Evolutionary conservation across 1,140 invertebrate species (phyloP).

Genomic region (Drosophila murphyi): DNA sequence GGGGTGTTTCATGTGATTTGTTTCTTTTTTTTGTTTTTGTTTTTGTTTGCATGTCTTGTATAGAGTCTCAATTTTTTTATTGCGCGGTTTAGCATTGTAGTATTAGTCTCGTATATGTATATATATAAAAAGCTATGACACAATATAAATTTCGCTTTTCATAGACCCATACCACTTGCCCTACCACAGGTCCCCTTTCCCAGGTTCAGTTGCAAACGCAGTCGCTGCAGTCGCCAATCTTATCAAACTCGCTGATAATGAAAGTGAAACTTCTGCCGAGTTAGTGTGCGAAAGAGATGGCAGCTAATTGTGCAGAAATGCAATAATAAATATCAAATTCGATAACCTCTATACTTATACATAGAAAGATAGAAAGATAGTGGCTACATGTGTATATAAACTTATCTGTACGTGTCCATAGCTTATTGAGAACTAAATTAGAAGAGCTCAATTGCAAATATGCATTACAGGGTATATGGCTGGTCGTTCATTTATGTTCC

Average conservation of each 20-base stretch:
- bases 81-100: constrained; percentile 21
- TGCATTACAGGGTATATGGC: constrained; percentile 15
- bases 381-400: too few relatives aligned
- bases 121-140: constrained; percentile 65
- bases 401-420: too few relatives aligned
- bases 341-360: background rate
- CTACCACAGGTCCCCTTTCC: background rate
- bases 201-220: constrained; percentile 56
- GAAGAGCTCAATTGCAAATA: background rate
- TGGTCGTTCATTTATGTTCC: background rate
- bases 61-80: constrained; percentile 41
- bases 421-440: too few relatives aligned
- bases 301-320: constrained; percentile 16
- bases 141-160: constrained; percentile 53
- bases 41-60: background rate
- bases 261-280: constrained; percentile 68
- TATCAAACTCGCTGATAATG: constrained; percentile 65
- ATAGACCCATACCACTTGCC: background rate
- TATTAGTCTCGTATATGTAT: constrained; percentile 7
- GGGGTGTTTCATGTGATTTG: constrained; percentile 11
- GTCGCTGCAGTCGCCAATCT: constrained; percentile 68
- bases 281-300: constrained; percentile 12
- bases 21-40: constrained; percentile 22
- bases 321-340: constrained; percentile 16
- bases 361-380: background rate